These are phyloP conservation scores for Rhopalosiphum nymphaeae DNA, from an alignment of 2,888 invertebrate genomes.

Conservation along the genomic window DNA sequence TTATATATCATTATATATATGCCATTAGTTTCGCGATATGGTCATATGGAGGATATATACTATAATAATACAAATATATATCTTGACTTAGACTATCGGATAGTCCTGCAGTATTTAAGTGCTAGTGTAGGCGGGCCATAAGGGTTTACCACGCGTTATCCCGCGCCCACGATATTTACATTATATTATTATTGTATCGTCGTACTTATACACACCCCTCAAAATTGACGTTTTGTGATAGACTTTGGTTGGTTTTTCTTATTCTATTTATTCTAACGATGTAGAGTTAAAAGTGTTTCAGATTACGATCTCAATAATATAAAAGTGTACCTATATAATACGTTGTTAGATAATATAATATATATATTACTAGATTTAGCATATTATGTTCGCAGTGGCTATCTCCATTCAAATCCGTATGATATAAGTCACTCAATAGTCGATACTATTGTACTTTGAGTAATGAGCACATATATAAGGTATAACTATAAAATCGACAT, in stretches of 20 bases:
- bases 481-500: slow-evolving; percentile 33
- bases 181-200: slow-evolving; percentile 16
- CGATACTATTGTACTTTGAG: slow-evolving; percentile 9
- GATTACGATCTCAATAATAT: slow-evolving; percentile 5
- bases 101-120: background rate
- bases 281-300: slow-evolving; percentile 3
- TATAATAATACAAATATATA: background rate
- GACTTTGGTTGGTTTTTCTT: background rate
- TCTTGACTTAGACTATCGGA: background rate
- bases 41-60: background rate
- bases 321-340: background rate
- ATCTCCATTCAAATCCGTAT: background rate
- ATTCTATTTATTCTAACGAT: background rate
- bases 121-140: background rate
- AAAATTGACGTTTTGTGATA: slow-evolving; percentile 6
- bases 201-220: background rate
- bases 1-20: background rate
- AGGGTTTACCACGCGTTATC: slow-evolving; percentile 8
- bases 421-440: slow-evolving; percentile 24
- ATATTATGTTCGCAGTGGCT: background rate
- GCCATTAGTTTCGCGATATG: background rate
- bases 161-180: background rate
- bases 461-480: background rate
- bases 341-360: background rate
- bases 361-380: background rate